Evolutionary conservation across 2,888 invertebrate species (phyloP).

Genomic region (Melanostoma scalare): DNA sequence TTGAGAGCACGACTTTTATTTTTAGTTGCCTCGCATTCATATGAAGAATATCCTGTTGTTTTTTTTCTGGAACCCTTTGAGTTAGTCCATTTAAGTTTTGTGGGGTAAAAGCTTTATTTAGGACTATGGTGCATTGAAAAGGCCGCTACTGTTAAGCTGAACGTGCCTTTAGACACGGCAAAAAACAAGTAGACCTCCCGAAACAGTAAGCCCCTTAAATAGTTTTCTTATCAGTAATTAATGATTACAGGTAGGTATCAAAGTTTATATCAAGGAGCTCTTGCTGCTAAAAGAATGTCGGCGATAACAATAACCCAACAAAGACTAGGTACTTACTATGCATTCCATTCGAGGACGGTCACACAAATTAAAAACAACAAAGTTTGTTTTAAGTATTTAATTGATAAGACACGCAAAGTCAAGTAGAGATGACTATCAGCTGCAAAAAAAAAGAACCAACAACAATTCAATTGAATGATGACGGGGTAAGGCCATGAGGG

Average conservation of each 20-base stretch:
- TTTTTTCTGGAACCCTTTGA: conserved; percentile 2
- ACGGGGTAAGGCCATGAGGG: too few relatives aligned
- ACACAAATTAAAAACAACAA: conserved; percentile 23
- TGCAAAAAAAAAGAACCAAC: too few relatives aligned
- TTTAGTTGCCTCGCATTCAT: conserved; percentile 5
- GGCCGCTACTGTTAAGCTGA: background rate
- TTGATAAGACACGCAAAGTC: conserved; percentile 46
- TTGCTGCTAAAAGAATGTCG: conserved; percentile 14
- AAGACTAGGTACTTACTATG: background rate
- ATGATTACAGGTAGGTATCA: background rate
- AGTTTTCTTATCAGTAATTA: conserved; percentile 6
- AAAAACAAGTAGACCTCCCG: background rate
- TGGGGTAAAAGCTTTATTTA: too few relatives aligned
- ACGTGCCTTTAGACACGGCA: conserved; percentile 24
- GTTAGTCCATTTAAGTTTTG: too few relatives aligned
- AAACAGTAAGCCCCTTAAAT: background rate
- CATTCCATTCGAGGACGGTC: conserved; percentile 62
- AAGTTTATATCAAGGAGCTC: conserved; percentile 24
- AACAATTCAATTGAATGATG: too few relatives aligned
- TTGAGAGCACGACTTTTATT: conserved; percentile 67
- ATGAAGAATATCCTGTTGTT: conserved; percentile 11
- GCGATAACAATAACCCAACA: conserved; percentile 18
- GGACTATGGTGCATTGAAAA: too few relatives aligned
- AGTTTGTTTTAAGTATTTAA: conserved; percentile 28
- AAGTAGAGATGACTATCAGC: background rate